phyloP scores from a whole-genome alignment of 2,888 invertebrate genomes.

The Hypercompe scribonia region DNA sequence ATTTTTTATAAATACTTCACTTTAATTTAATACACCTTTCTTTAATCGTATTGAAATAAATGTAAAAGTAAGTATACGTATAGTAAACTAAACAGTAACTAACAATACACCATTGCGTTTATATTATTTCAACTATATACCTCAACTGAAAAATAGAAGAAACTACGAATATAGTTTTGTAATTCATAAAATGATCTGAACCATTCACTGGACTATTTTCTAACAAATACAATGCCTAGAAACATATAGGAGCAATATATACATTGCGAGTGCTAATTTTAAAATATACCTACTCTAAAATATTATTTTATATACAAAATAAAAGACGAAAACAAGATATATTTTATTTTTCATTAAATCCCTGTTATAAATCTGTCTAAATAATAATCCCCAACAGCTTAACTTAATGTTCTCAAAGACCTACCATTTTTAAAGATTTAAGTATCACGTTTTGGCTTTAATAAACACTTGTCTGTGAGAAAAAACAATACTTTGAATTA shows the following conservation, averaged over 20 bases:
- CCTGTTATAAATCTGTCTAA: constrained; percentile 30
- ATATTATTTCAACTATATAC: too few species aligned
- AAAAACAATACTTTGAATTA: neutral
- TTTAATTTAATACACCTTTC: too few species aligned
- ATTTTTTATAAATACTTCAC: too few species aligned
- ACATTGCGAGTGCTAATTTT: neutral
- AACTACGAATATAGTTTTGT: too few species aligned
- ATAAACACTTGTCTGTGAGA: constrained; percentile 8
- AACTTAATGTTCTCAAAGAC: constrained; percentile 25
- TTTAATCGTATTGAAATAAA: too few species aligned
- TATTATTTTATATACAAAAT: neutral
- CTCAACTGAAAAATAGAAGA: too few species aligned
- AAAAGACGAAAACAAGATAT: neutral
- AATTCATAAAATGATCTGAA: too few species aligned
- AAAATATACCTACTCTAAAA: neutral
- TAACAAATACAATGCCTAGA: neutral
- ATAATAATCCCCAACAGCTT: constrained; percentile 26
- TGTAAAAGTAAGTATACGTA: too few species aligned
- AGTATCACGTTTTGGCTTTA: constrained; percentile 17
- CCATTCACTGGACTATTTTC: too few species aligned
- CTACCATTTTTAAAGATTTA: constrained; percentile 32
- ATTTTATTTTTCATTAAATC: constrained; percentile 12
- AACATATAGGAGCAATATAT: neutral
- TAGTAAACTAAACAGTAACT: too few species aligned
- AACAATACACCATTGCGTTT: too few species aligned